Percentiles rank a stretch among this genome's conserved stretches.
phyloP scores from a whole-genome alignment of 2,888 invertebrate species.

The Magallana nippona region DNA sequence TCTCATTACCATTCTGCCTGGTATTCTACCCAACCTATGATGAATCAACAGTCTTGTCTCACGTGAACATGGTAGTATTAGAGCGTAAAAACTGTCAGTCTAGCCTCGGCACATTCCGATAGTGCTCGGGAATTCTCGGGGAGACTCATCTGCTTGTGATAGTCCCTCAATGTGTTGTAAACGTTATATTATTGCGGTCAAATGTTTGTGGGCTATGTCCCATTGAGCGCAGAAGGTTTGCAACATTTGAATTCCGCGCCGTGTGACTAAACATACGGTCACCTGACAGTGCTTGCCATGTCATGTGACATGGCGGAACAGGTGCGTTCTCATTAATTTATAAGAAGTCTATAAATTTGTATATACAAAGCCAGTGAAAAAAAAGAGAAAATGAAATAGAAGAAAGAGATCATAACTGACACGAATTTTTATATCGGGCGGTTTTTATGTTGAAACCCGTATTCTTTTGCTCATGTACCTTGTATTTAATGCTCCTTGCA shows the following conservation, averaged over 20 bases:
- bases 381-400: not conserved
- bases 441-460: not conserved
- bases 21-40: conserved; percentile 65
- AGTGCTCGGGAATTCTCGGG: conserved; percentile 24
- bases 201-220: conserved; percentile 11
- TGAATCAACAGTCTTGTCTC: conserved; percentile 67
- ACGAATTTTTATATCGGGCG: no score
- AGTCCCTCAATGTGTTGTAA: conserved; percentile 9
- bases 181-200: conserved; percentile 8
- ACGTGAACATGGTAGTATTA: conserved; percentile 56
- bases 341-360: not conserved
- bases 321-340: conserved; percentile 10
- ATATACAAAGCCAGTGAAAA: conserved; percentile 18
- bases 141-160: conserved; percentile 20
- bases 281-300: conserved; percentile 1
- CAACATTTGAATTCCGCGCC: conserved; percentile 33
- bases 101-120: conserved; percentile 21
- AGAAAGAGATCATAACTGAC: no score
- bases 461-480: not conserved
- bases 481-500: not conserved
- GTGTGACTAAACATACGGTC: not conserved
- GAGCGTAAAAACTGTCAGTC: conserved; percentile 1
- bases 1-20: conserved; percentile 66
- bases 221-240: not conserved
- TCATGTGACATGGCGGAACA: not conserved